phyloP scores from a whole-genome alignment of 2,113 vertebrate species.

The Microtus ochrogaster region DNA sequence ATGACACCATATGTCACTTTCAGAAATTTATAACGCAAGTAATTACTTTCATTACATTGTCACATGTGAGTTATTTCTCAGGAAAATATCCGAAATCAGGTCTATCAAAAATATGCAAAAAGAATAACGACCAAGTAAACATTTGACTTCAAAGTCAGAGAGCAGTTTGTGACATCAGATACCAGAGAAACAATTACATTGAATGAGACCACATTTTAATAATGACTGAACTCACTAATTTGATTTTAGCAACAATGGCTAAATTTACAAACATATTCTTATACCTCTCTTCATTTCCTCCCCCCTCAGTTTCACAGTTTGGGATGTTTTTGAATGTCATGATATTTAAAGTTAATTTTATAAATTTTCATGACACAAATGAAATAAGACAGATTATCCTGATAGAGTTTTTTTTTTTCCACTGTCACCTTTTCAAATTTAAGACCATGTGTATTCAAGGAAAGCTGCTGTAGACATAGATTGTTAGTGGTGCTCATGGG shows the following conservation, averaged over 20 bases:
- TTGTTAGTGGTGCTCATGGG: slow-evolving; percentile 57
- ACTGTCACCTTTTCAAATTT: slow-evolving; percentile 64
- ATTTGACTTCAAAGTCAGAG: slow-evolving; percentile 21
- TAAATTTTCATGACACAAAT: slow-evolving; percentile 66
- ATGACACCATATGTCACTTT: slow-evolving; percentile 63
- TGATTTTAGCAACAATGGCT: slow-evolving; percentile 72
- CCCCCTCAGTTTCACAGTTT: slow-evolving; percentile 64
- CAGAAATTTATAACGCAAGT: slow-evolving; percentile 71
- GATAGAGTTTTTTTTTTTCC: slow-evolving; percentile 58
- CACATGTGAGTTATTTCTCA: slow-evolving; percentile 65
- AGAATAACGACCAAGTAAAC: slow-evolving; percentile 1
- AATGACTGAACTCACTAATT: slow-evolving; percentile 42
- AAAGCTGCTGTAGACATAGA: slow-evolving; percentile 55
- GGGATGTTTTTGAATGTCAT: slow-evolving; percentile 73
- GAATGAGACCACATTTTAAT: slow-evolving; percentile 64
- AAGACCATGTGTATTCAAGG: slow-evolving; percentile 52
- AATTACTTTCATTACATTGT: slow-evolving; percentile 72
- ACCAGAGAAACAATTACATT: background rate
- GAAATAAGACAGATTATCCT: slow-evolving; percentile 68
- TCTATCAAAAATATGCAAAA: background rate
- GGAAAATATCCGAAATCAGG: background rate
- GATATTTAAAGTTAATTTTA: slow-evolving; percentile 79
- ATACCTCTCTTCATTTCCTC: background rate
- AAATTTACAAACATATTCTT: slow-evolving; percentile 55
- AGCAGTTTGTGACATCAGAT: slow-evolving; percentile 22